phyloP scores from a whole-genome alignment of 2,797 vertebrate species.

The Mus caroli region DNA sequence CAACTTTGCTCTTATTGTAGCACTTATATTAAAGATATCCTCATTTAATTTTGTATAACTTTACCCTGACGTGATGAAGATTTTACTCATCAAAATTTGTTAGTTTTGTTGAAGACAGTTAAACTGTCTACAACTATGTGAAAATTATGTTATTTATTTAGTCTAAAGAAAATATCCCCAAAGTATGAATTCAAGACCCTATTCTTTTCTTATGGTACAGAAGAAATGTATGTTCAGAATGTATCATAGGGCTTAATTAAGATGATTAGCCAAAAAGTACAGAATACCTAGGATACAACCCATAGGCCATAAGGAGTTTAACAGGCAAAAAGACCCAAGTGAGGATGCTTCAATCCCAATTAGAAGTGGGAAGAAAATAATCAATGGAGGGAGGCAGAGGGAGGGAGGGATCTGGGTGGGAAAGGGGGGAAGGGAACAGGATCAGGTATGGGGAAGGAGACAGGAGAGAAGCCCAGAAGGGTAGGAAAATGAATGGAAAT shows the following conservation, averaged over 20 bases:
- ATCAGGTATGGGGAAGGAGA: background rate
- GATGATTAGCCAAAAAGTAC: background rate
- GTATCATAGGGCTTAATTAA: background rate
- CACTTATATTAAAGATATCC: background rate
- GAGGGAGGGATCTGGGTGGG: background rate
- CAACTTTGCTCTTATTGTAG: constrained; percentile 1
- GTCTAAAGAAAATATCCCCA: background rate
- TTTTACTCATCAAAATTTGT: background rate
- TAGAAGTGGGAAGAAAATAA: background rate
- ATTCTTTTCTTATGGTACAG: background rate
- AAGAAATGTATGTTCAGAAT: background rate
- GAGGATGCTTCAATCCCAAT: background rate
- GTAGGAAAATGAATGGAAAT: background rate
- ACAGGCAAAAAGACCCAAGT: background rate
- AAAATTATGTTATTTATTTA: background rate
- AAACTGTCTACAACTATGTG: background rate
- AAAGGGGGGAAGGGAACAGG: background rate
- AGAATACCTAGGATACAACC: background rate
- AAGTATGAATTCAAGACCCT: background rate
- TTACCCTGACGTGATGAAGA: background rate
- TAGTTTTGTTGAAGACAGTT: background rate
- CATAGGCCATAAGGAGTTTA: background rate
- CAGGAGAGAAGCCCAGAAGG: no score
- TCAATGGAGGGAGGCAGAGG: background rate
- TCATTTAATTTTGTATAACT: background rate